A percentile compares a stretch with the other conserved stretches of the same genome.
phyloP scores from a whole-genome alignment of 2,888 invertebrate species.

The Nebria brevicollis region DNA sequence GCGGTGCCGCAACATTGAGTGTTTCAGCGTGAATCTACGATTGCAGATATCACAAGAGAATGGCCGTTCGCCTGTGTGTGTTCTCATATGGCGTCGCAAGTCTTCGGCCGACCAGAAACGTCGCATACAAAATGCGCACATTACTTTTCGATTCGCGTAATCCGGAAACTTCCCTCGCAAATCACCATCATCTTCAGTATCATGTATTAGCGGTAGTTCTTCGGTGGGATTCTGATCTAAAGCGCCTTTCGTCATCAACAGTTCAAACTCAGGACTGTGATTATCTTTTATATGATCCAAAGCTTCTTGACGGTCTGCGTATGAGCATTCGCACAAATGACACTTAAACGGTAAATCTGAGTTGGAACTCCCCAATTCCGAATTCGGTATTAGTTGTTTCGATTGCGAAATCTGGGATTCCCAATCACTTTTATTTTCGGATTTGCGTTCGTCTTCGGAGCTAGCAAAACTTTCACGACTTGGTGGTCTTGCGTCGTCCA shows the following conservation, averaged over 20 bases:
- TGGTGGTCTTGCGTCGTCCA: slow-evolving; percentile 61
- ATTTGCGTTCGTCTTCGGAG: slow-evolving; percentile 61
- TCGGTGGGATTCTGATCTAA: slow-evolving; percentile 70
- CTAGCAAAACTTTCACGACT: slow-evolving; percentile 61
- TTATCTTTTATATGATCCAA: slow-evolving; percentile 81
- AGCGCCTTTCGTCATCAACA: slow-evolving; percentile 85
- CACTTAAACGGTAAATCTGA: slow-evolving; percentile 88
- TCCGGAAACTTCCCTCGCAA: slow-evolving; percentile 85
- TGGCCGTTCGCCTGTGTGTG: slow-evolving; percentile 91
- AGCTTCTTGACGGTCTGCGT: slow-evolving; percentile 80
- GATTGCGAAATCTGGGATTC: slow-evolving; percentile 56
- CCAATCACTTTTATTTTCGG: slow-evolving; percentile 52
- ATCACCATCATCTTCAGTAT: slow-evolving; percentile 76
- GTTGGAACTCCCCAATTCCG: slow-evolving; percentile 55
- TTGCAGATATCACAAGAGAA: slow-evolving; percentile 92
- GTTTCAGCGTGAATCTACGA: slow-evolving; percentile 89
- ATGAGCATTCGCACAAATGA: slow-evolving; percentile 90
- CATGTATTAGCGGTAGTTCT: slow-evolving; percentile 60
- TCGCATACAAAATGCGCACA: slow-evolving; percentile 92
- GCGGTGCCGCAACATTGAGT: slow-evolving; percentile 92
- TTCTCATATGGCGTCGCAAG: slow-evolving; percentile 91
- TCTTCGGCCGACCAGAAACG: slow-evolving; percentile 97
- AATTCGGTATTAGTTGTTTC: slow-evolving; percentile 51
- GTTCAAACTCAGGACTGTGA: slow-evolving; percentile 82
- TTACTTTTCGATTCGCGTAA: slow-evolving; percentile 87